Base-by-base conservation (phyloP, 2,113 vertebrate genomes). In the Mionectes macconnelli region DNA sequence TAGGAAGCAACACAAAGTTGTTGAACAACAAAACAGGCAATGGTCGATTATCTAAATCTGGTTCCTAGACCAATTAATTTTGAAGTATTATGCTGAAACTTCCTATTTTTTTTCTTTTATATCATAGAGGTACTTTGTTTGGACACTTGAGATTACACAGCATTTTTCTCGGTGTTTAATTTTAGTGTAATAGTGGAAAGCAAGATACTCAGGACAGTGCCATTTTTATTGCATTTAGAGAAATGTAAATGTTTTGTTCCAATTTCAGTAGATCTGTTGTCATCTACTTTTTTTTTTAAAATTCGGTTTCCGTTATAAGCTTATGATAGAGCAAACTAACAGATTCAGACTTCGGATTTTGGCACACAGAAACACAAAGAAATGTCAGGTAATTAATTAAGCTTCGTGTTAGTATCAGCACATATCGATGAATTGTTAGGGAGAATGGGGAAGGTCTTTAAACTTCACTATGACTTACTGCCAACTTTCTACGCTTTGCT, bases 401-500 rank as follows among this genome's bases (percentile, higher is more conserved):
- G 72, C 39, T 73, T 81, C 62, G 39, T 63, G 77, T 92, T 94
- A 89, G 90, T 73, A 87, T 89, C 74, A 93, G 76, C 72, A 94
- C 73, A 68, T 89, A 97, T 91, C 66, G 74, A 79, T 77, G 94
- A 93, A 77, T 74, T 93, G 62, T 95, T 95, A 80, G 70, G 20
- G 49, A 64, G 50, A 90, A 68, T 49, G 89, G 90, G 52, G n/a
- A 81, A 94, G 82, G 86, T 83, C 94, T 97, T 96, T 97, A 96
- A 98, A 98, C 96, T 98, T 97, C 94, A 74, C 92, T 94, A 87
- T 95, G 94, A 96, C 94, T 97, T 97, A 92, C 59, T 87, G 84
- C 87, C 96, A 98, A 98, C 96, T 98, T 98, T 96, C 94, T 97
- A 94, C 63, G 84, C 97, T 97, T 91, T 97, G 73, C 94, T 97